Evolutionary conservation across 2,888 invertebrate genomes (phyloP), one percentile per base, ranked within the genome.

Genomic region (Nymphalis c-album): DNA sequence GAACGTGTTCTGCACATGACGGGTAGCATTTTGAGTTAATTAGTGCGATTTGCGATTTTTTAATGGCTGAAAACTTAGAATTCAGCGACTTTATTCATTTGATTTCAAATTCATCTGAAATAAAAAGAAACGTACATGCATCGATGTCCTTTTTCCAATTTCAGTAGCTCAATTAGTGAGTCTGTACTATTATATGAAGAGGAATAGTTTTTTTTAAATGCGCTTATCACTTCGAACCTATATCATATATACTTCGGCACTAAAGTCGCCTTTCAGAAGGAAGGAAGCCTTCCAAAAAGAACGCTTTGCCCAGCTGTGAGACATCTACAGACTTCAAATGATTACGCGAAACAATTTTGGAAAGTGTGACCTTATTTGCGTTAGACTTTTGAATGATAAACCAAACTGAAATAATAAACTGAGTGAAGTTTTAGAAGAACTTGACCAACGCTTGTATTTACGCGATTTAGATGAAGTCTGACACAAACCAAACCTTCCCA

Each of bases 21-120:
- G 82, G 80, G 78, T 80, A 74, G 74, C 77, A 82, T 80, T 85
- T 85, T 81, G 80, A 83, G 82, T 86, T 87, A 85, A 85, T 86
- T 86, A 86, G 81, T 81, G 74, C 72, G 66, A 71, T 73, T 71
- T 68, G 57, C 64, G 68, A 67, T 69, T 70, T 31, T 73, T 73
- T 66, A 48, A 55, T 47, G 50, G 63, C 31, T 40, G 40, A 55
- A 69, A 50, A 22, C 63, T 61, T 46, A 57, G 57, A 7, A 57
- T 40, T 57, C 57, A 57, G 57, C n/a, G 17, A 57, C 10, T 18
- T 35, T 40, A 35, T 40, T 57, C 18, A 31, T 53, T 53, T 31
- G 53, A 26, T 31, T 53, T 53, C 18, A 50, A 10, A 50, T 50
- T n/a, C 18, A 55, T 31, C 26, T 31, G 7, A 31, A 55, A 55